Evolutionary conservation across 2,113 vertebrate genomes (phyloP).

Genomic region (Neomonachus schauinslandi): DNA sequence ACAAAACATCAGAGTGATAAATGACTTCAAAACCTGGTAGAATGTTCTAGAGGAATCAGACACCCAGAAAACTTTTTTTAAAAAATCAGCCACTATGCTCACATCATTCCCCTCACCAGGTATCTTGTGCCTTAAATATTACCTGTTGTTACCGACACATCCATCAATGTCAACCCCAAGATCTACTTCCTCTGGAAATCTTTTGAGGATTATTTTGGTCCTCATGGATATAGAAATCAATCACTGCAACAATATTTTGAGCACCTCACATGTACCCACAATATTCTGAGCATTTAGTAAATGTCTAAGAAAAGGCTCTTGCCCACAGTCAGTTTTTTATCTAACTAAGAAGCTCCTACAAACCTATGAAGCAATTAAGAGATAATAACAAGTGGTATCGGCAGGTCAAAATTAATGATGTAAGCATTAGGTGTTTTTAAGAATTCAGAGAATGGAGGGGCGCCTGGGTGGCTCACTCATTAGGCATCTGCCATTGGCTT

Average conservation of each 20-base stretch:
- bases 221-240: slow-evolving; percentile 52
- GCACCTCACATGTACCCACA: slow-evolving; percentile 1
- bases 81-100: slow-evolving; percentile 38
- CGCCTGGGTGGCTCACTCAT: too few species aligned
- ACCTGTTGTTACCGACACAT: slow-evolving; percentile 52
- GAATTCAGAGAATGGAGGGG: neutral
- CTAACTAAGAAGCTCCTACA: slow-evolving; percentile 38
- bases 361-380: slow-evolving; percentile 41
- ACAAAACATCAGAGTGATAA: slow-evolving; percentile 68
- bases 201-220: slow-evolving; percentile 55
- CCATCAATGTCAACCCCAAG: slow-evolving; percentile 48
- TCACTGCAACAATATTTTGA: slow-evolving; percentile 42
- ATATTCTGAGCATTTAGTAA: slow-evolving; percentile 17
- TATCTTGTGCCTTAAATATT: slow-evolving; percentile 58
- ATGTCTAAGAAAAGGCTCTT: neutral
- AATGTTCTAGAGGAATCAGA: slow-evolving; percentile 66
- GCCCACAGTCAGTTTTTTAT: slow-evolving; percentile 44
- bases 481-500: too few species aligned
- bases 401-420: slow-evolving; percentile 15
- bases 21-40: slow-evolving; percentile 70
- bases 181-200: slow-evolving; percentile 60
- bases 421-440: neutral
- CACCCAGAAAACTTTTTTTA: slow-evolving; percentile 14
- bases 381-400: neutral
- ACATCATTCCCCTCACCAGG: slow-evolving; percentile 54